phyloP scores from a whole-genome alignment of 2,113 vertebrate genomes.

The Salvelinus namaycush region DNA sequence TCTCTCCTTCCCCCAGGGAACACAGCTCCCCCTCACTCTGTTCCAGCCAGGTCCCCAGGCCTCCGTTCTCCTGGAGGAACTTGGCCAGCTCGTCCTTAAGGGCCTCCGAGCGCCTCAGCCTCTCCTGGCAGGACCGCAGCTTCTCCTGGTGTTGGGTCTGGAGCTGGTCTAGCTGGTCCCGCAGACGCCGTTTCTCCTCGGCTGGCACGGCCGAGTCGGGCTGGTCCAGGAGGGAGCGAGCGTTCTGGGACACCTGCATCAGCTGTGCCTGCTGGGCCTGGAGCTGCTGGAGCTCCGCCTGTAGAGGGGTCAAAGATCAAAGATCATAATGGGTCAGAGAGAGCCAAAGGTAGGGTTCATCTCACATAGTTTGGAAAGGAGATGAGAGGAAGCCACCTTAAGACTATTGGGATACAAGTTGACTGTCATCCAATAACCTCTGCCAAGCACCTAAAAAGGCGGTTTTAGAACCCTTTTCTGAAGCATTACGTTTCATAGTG shows the following conservation, averaged over 20 bases:
- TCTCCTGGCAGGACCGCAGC: constrained; percentile 78
- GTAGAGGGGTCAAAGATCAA: constrained; percentile 1
- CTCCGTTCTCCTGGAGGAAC: constrained; percentile 85
- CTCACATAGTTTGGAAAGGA: too few relatives aligned
- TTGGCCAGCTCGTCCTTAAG: constrained; percentile 88
- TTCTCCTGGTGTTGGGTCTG: constrained; percentile 76
- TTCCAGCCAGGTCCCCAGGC: constrained; percentile 85
- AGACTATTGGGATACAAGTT: too few relatives aligned
- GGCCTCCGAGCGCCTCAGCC: constrained; percentile 79
- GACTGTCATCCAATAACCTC: too few relatives aligned
- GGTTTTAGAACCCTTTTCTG: constrained; percentile 56
- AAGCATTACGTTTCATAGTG: background rate
- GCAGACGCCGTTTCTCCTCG: constrained; percentile 77
- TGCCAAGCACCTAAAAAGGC: constrained; percentile 22
- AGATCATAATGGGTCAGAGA: background rate
- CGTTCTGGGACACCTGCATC: constrained; percentile 83
- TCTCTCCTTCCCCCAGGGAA: constrained; percentile 71
- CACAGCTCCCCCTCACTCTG: constrained; percentile 83
- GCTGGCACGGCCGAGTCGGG: constrained; percentile 78
- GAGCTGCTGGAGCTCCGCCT: constrained; percentile 86
- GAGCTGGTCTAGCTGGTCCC: constrained; percentile 75
- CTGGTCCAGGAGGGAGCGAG: constrained; percentile 84
- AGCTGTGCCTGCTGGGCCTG: constrained; percentile 89
- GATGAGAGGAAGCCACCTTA: too few relatives aligned
- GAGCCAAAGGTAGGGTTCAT: background rate